A percentile compares a stretch with the other conserved stretches of the same genome.
Evolutionary conservation across 2,888 invertebrate species (phyloP).

Genomic region (Electrophaes corylata): DNA sequence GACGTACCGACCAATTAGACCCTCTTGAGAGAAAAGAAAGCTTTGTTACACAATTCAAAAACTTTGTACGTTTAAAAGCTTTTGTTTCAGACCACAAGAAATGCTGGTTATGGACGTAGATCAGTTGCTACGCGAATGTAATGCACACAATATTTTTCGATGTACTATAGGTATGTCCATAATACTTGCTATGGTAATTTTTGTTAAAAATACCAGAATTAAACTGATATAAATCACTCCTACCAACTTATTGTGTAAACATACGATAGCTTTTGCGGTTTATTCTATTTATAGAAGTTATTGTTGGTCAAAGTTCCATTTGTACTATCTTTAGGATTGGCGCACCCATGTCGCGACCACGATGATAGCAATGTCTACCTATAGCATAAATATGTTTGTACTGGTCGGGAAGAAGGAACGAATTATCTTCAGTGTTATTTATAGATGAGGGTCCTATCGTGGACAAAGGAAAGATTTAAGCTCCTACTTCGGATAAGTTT

Average conservation of each 20-base stretch:
- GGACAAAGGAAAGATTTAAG: conserved; percentile 35
- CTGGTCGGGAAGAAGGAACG: conserved; percentile 19
- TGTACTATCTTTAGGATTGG: conserved; percentile 41
- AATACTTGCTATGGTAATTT: not conserved
- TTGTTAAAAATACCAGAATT: not conserved
- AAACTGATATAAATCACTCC: conserved; percentile 11
- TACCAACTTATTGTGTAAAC: not conserved
- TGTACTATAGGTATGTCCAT: not conserved
- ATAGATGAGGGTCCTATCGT: conserved; percentile 38
- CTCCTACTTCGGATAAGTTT: conserved; percentile 1
- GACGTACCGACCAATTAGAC: not conserved
- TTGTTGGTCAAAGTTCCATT: conserved; percentile 50
- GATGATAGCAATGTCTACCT: not conserved
- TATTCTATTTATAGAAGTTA: conserved; percentile 24
- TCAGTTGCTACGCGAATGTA: conserved; percentile 3
- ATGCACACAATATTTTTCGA: not conserved
- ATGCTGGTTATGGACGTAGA: conserved; percentile 4
- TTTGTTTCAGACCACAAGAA: conserved; percentile 8
- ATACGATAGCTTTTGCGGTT: conserved; percentile 19
- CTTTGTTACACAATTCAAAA: not conserved
- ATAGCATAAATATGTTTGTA: conserved; percentile 5
- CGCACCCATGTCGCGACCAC: conserved; percentile 33
- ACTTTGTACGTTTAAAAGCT: conserved; percentile 8
- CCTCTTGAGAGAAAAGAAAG: not conserved
- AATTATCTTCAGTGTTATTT: conserved; percentile 52